Evolutionary conservation across 2,888 invertebrate species (phyloP).

Genomic region (Drosophila quinaria): DNA sequence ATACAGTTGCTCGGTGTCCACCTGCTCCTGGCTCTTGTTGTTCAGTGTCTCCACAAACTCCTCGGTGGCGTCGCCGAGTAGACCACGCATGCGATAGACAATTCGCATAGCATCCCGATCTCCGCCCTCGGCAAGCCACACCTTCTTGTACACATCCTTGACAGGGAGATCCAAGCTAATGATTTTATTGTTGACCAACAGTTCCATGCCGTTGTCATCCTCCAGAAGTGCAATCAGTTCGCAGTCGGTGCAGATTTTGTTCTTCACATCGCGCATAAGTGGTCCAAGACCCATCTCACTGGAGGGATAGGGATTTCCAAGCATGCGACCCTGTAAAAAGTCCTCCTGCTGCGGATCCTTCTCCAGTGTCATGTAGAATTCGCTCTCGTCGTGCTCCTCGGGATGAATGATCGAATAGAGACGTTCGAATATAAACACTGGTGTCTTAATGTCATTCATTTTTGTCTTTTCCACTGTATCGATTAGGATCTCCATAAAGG

Average conservation of each 20-base stretch:
- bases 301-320: constrained; percentile 98
- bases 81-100: constrained; percentile 98
- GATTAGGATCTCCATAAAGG: constrained; percentile 98
- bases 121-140: constrained; percentile 95
- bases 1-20: constrained; percentile 98
- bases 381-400: constrained; percentile 98
- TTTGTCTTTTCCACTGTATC: constrained; percentile 97
- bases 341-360: constrained; percentile 99
- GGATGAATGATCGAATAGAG: constrained; percentile 99
- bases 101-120: constrained; percentile 98
- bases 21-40: constrained; percentile 92
- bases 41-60: constrained; percentile 98
- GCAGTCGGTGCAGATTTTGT: constrained; percentile 99
- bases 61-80: constrained; percentile 99
- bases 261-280: constrained; percentile 99
- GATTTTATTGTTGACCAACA: constrained; percentile 98
- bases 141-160: constrained; percentile 94
- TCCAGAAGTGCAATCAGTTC: constrained; percentile 98
- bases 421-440: constrained; percentile 98
- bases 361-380: constrained; percentile 97
- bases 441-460: constrained; percentile 96
- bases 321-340: constrained; percentile 97
- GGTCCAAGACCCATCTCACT: constrained; percentile 97
- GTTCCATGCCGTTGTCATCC: constrained; percentile 99
- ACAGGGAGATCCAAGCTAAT: constrained; percentile 98